Conservation (phyloP, 2,888 invertebrate species). For the Tuberolachnus salignus region DNA sequence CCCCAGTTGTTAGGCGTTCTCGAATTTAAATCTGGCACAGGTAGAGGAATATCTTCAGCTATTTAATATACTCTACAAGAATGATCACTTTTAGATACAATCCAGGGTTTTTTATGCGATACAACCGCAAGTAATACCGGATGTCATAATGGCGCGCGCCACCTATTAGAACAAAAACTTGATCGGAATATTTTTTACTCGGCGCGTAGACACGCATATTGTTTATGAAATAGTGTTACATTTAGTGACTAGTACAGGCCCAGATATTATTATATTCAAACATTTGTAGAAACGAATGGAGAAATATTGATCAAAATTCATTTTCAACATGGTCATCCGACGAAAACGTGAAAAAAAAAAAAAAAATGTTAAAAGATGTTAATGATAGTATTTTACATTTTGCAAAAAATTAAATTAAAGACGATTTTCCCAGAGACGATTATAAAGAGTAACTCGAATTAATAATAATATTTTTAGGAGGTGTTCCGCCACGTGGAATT, state of each 20-base stretch:
- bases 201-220: slow-evolving; percentile 4
- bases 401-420: background rate
- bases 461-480: no score
- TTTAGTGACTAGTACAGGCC: slow-evolving; percentile 15
- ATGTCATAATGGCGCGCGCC: background rate
- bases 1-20: no score
- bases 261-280: slow-evolving; percentile 10
- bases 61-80: slow-evolving; percentile 2
- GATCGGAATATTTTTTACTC: background rate
- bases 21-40: no score
- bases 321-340: slow-evolving; percentile 4
- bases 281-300: no score
- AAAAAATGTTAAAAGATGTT: slow-evolving; percentile 4
- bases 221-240: slow-evolving; percentile 12
- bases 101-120: background rate
- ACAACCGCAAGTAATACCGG: slow-evolving; percentile 23
- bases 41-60: slow-evolving; percentile 1
- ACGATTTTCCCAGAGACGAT: slow-evolving; percentile 9
- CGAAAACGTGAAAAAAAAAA: background rate
- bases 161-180: slow-evolving; percentile 10
- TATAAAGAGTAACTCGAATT: slow-evolving; percentile 8
- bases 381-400: background rate
- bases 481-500: background rate
- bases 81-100: background rate
- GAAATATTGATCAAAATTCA: background rate